Evolutionary conservation across 1,140 invertebrate genomes (phyloP).

Genomic region (Ganaspis sp.): DNA sequence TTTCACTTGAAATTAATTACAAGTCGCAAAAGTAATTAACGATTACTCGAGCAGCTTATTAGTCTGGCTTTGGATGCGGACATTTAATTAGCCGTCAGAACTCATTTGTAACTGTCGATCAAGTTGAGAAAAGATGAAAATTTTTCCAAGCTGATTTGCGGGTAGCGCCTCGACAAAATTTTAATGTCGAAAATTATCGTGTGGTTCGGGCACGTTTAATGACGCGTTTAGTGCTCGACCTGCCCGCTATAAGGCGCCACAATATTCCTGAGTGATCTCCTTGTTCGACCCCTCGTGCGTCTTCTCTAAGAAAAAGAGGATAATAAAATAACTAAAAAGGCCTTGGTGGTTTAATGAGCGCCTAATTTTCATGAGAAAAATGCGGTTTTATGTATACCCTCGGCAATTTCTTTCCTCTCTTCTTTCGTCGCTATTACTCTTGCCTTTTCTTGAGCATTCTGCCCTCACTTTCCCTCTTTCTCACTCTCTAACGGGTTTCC

Average conservation of each 20-base stretch:
- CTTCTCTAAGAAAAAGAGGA: slow-evolving; percentile 32
- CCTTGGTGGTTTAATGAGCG: slow-evolving; percentile 54
- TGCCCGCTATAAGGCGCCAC: slow-evolving; percentile 46
- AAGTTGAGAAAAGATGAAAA: background rate
- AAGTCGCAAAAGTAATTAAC: slow-evolving; percentile 7
- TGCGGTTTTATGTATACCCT: slow-evolving; percentile 49
- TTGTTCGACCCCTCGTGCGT: background rate
- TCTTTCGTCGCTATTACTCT: slow-evolving; percentile 2
- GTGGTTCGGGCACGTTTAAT: slow-evolving; percentile 47
- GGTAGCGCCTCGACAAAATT: slow-evolving; percentile 44
- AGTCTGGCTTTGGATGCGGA: background rate
- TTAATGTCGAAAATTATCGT: slow-evolving; percentile 57
- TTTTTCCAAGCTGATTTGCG: background rate
- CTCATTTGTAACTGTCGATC: background rate
- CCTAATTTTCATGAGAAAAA: slow-evolving; percentile 59
- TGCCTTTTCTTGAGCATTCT: background rate
- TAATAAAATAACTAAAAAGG: slow-evolving; percentile 40
- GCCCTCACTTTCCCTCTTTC: slow-evolving; percentile 18
- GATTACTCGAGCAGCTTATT: slow-evolving; percentile 15
- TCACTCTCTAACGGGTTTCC: background rate
- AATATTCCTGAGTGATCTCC: slow-evolving; percentile 34
- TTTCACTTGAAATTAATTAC: slow-evolving; percentile 15
- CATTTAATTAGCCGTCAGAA: background rate
- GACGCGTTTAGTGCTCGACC: slow-evolving; percentile 48
- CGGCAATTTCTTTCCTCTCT: slow-evolving; percentile 50